Conservation (phyloP, 2,888 invertebrate genomes). For the Andrena bucephala region DNA sequence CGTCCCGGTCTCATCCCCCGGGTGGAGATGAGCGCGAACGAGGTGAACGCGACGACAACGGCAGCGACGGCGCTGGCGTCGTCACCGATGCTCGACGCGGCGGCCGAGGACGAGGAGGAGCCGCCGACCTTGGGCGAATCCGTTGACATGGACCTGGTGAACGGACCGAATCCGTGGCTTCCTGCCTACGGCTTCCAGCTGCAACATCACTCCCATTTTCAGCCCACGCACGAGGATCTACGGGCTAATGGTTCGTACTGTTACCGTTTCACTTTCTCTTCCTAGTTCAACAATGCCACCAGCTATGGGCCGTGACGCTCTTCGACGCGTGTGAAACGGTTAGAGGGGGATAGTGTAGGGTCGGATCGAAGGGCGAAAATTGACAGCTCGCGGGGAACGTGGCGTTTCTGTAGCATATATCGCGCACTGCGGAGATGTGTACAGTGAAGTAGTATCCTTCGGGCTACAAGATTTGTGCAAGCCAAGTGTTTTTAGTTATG, state of each 20-base stretch:
- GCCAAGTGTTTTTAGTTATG: no score
- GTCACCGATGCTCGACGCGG: constrained; percentile 61
- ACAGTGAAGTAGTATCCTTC: no score
- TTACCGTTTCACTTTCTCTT: constrained; percentile 56
- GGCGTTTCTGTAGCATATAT: no score
- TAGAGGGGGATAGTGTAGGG: no score
- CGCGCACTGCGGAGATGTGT: no score
- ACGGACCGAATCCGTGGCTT: constrained; percentile 91
- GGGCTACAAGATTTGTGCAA: no score
- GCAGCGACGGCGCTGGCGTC: constrained; percentile 60
- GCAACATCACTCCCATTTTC: constrained; percentile 87
- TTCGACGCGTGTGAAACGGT: no score
- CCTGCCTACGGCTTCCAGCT: constrained; percentile 91
- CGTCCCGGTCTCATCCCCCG: constrained; percentile 46
- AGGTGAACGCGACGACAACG: constrained; percentile 53
- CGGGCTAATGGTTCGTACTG: constrained; percentile 83
- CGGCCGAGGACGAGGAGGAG: constrained; percentile 68
- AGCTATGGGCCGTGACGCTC: background rate
- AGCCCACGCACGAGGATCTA: constrained; percentile 82
- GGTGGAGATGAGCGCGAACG: constrained; percentile 62
- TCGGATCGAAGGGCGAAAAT: no score
- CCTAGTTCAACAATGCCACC: constrained; percentile 17
- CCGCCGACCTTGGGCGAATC: constrained; percentile 64
- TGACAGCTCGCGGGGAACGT: no score
- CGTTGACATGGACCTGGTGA: constrained; percentile 82